These are phyloP conservation scores for Manis crassicaudata DNA, from an alignment of 2,797 vertebrate genomes.

Conservation along the genomic window DNA sequence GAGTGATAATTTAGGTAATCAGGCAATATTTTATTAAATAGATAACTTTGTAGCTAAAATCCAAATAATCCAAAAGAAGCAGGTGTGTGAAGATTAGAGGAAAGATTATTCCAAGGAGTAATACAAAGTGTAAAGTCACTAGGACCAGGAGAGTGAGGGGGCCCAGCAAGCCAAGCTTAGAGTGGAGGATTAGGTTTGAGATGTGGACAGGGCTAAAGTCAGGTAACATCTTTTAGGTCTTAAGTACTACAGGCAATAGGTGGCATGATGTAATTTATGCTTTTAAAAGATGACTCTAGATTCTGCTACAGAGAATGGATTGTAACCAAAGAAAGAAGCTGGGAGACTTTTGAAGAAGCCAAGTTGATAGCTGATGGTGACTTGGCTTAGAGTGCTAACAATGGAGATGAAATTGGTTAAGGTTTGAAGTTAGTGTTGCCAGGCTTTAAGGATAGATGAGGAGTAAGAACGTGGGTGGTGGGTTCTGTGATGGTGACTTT, in stretches of 20 bases:
- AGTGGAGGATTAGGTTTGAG: too few species aligned
- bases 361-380: neutral
- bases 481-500: neutral
- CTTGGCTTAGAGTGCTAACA: neutral
- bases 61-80: neutral
- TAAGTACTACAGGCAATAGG: neutral
- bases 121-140: neutral
- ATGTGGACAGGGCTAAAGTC: neutral
- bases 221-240: neutral
- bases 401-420: neutral
- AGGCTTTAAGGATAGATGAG: neutral
- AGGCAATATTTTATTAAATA: neutral
- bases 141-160: too few species aligned
- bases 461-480: neutral
- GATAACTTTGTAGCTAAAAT: neutral
- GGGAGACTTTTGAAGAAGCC: neutral
- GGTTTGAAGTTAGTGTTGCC: neutral
- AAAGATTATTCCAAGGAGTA: neutral
- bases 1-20: neutral
- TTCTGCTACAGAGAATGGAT: neutral
- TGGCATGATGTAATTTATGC: neutral
- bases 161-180: rapidly evolving
- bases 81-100: neutral
- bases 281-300: neutral
- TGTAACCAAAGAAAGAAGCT: neutral